phyloP scores from a whole-genome alignment of 2,888 invertebrate species.

The Andrena minutula region DNA sequence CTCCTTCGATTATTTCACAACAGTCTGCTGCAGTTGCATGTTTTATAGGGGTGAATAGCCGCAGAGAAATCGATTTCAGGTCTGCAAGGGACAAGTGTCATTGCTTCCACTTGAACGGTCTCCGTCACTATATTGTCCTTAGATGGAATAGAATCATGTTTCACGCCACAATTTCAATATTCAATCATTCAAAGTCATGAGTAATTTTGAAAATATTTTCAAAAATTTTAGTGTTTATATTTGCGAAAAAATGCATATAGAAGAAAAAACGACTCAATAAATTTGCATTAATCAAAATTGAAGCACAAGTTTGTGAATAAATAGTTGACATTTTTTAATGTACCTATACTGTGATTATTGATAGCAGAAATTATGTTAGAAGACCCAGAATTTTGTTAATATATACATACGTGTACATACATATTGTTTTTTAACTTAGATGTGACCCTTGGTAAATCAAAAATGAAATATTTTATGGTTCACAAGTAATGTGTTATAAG shows the following conservation, averaged over 20 bases:
- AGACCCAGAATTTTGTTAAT: too few species aligned
- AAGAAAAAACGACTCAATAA: background rate
- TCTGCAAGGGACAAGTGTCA: conserved; percentile 65
- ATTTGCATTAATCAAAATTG: background rate
- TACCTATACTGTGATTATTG: too few species aligned
- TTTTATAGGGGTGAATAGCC: conserved; percentile 78
- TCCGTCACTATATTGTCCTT: conserved; percentile 21
- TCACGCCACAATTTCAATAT: background rate
- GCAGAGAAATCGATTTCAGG: conserved; percentile 77
- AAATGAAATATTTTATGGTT: background rate
- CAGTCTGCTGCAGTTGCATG: conserved; percentile 68
- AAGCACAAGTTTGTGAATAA: too few species aligned
- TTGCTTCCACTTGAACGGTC: conserved; percentile 56
- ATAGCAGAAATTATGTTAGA: too few species aligned
- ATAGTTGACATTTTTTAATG: too few species aligned
- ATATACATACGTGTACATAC: background rate
- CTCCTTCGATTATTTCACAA: conserved; percentile 61
- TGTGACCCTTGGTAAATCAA: background rate
- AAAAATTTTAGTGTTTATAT: background rate
- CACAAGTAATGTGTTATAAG: background rate
- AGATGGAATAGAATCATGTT: background rate
- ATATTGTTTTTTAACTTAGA: background rate
- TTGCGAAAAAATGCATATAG: background rate
- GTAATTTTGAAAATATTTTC: background rate
- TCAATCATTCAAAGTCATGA: background rate